Evolutionary conservation across 2,888 invertebrate species (phyloP).

Genomic region (Scaptomyza polygonia): DNA sequence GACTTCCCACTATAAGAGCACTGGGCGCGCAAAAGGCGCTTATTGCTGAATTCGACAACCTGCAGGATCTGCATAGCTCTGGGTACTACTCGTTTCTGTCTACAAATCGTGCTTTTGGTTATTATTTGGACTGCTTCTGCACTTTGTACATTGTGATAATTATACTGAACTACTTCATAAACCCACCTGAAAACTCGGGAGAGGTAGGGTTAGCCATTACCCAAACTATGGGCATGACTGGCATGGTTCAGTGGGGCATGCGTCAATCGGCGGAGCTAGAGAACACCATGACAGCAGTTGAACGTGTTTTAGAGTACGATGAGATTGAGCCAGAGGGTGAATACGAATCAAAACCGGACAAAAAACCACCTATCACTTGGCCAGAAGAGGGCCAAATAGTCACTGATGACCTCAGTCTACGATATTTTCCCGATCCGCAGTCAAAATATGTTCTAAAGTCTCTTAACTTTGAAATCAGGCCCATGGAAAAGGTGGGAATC

Average conservation of each 20-base stretch:
- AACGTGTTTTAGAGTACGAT: conserved; percentile 90
- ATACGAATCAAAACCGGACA: conserved; percentile 87
- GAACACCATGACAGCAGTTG: conserved; percentile 95
- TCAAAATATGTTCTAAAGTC: conserved; percentile 91
- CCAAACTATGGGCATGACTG: conserved; percentile 90
- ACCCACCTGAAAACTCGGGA: conserved; percentile 88
- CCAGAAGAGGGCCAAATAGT: conserved; percentile 88
- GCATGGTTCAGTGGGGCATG: conserved; percentile 92
- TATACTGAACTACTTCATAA: conserved; percentile 92
- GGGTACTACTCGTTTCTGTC: conserved; percentile 96
- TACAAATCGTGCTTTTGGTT: conserved; percentile 96
- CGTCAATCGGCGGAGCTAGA: conserved; percentile 95
- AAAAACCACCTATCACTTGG: conserved; percentile 89
- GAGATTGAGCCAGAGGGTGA: conserved; percentile 84
- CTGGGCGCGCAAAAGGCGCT: conserved; percentile 93
- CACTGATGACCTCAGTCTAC: conserved; percentile 88
- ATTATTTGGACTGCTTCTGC: conserved; percentile 95
- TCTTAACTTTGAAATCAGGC: conserved; percentile 87
- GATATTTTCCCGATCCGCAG: conserved; percentile 87
- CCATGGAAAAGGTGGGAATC: conserved; percentile 89
- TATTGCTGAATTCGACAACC: conserved; percentile 91
- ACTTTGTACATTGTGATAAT: conserved; percentile 93
- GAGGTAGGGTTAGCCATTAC: conserved; percentile 92
- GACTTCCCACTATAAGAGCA: conserved; percentile 95
- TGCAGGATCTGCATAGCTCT: conserved; percentile 94